Evolutionary conservation across 2,797 vertebrate genomes (phyloP), one percentile per base, ranked within the genome.

Genomic region (Acrocephalus scirpaceus): DNA sequence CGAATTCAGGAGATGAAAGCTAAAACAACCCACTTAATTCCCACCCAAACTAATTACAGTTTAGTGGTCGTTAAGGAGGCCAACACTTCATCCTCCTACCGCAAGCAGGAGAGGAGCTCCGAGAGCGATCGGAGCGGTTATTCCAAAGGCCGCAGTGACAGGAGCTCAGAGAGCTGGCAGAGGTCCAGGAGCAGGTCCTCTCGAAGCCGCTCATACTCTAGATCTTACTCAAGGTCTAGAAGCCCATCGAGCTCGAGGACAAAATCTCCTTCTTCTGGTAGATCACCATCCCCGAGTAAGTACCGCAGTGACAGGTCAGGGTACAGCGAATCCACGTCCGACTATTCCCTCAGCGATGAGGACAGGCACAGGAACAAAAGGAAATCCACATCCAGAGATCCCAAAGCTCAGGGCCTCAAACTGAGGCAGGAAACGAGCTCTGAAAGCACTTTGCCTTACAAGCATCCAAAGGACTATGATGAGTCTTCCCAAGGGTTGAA

Each of bases 1-100:
- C 98, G 99, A 23, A 98, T 99, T 91, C 99, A 99, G 96, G 99
- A 99, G 86, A 98, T 99, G 93, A 99, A 99, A 97, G 97, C 98
- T 60, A 99, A 99, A 95, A 95, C 98, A 21, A 97, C 97, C 14
- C 96, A 98, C 20, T 90, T 97, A 75, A 96, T 98, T 25, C 93
- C 98, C 56, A 71, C 97, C 23, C 97, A 97, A 7, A 91, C 94
- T 16, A 97, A 96, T 61, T 97, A 98, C 54, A 93, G 54, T 6
- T 94, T 95, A 53, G 97, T 94, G n/a, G 79, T 82, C 12, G 11
- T 87, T 29, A 93, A 97, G 76, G 98, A 98, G 32, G 97, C 97
- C 38, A 86, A 94, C 44, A 54, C 93, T 21, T 92, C 96, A 16
- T 97, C 97, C 27, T 97, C 97, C 2, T 95, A 90, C 14, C 94